A percentile compares a stretch with the other conserved stretches of the same genome.
These are phyloP conservation scores for Antheraea yamamai DNA, from an alignment of 2,888 invertebrate genomes.

Conservation along the genomic window DNA sequence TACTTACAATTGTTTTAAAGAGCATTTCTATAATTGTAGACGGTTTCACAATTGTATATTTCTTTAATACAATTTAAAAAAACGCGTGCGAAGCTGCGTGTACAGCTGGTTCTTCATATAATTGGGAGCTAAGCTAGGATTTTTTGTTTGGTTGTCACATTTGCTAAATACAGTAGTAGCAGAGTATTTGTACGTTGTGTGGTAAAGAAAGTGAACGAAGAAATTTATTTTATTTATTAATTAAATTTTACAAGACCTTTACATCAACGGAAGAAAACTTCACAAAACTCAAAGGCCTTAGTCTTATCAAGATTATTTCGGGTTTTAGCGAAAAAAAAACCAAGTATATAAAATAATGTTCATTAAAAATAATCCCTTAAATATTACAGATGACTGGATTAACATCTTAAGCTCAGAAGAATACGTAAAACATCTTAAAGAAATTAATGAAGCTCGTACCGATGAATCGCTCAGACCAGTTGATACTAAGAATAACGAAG, in stretches of 20 bases:
- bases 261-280: not conserved
- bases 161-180: too few relatives aligned
- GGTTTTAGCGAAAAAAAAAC: not conserved
- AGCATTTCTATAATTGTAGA: too few relatives aligned
- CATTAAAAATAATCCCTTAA: not conserved
- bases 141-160: too few relatives aligned
- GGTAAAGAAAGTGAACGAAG: too few relatives aligned
- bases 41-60: too few relatives aligned
- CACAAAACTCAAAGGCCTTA: not conserved
- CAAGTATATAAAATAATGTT: not conserved
- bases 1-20: too few relatives aligned
- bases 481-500: constrained; percentile 24
- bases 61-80: too few relatives aligned
- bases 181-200: too few relatives aligned
- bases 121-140: too few relatives aligned
- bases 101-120: too few relatives aligned
- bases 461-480: constrained; percentile 39
- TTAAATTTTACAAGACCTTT: not conserved
- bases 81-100: too few relatives aligned
- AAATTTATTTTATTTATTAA: too few relatives aligned
- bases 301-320: not conserved
- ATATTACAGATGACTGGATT: constrained; percentile 35
- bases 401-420: constrained; percentile 36
- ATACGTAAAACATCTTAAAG: constrained; percentile 33
- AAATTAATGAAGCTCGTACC: constrained; percentile 36